Evolutionary conservation across 2,113 vertebrate genomes (phyloP).

Genomic region (Brienomyrus brachyistius): DNA sequence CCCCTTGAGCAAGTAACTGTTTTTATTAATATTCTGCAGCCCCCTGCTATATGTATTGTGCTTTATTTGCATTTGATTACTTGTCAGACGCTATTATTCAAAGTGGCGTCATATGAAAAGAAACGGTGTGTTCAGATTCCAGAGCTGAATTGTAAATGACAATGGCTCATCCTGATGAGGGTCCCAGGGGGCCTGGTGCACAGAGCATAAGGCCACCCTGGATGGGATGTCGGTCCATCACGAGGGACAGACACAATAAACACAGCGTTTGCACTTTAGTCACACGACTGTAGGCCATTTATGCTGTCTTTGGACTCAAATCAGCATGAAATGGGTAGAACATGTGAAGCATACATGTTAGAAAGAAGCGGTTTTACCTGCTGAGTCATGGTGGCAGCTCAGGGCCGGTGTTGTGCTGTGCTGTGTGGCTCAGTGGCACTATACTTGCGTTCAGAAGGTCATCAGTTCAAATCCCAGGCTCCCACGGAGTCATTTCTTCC

Average conservation of each 20-base stretch:
- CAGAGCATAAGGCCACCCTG: neutral
- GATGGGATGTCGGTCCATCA: neutral
- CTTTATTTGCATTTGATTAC: neutral
- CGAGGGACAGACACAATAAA: neutral
- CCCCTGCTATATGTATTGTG: neutral
- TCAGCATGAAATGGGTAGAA: neutral
- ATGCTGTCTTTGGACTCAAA: neutral
- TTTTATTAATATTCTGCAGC: slow-evolving; percentile 2
- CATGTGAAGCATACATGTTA: neutral
- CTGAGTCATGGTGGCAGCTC: neutral
- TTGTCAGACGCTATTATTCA: neutral
- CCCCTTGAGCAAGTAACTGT: slow-evolving; percentile 2
- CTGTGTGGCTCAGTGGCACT: neutral
- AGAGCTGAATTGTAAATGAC: neutral
- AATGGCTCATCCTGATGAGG: neutral
- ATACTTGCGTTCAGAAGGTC: neutral
- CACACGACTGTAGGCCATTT: neutral
- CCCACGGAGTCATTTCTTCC: neutral
- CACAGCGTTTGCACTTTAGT: neutral
- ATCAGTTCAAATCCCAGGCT: neutral
- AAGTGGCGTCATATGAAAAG: neutral
- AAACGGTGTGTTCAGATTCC: neutral
- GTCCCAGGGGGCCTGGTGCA: neutral
- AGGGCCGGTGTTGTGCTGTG: neutral
- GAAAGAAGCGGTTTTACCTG: neutral